Evolutionary conservation across 2,888 invertebrate genomes (phyloP), one percentile per base, ranked within the genome.

Genomic region (Archips xylosteana): DNA sequence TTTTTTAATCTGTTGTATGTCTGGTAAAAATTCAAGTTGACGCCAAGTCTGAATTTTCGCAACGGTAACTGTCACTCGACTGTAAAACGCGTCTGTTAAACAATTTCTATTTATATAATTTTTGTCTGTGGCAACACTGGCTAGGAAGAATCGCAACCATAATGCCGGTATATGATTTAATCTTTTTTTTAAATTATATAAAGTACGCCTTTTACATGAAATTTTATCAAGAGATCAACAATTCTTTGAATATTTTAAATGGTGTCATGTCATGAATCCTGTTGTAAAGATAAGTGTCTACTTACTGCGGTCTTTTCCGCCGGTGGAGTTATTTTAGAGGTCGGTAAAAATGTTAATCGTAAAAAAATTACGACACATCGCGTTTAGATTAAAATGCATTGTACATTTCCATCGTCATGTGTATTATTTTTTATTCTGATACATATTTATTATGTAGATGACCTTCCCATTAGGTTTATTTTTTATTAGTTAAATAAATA

Each of bases 401-500:
- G 72, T 72, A 67, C 51, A 72, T 72, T 72, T n/a, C 23, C 47
- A 51, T 65, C 23, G 45, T 67, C 36, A n/a, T 72, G 59, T 71
- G 60, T 15, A 39, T 51, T 71, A 23, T 71, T 39, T 54, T 54
- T n/a, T 54, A 54, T 54, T 49, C 13, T 47, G 34, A 39, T 54
- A 67, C 49, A 51, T 60, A 65, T 51, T 51, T 66, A 47, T 39
- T 54, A 62, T 57, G 34, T 61, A 72, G 67, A 73, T 1, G 23
- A 71, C 39, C 68, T 73, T 73, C 63, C 72, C 68, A 67, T 62
- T 72, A 59, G 63, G 49, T 57, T 67, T 54, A 13, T n/a, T 73
- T 59, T 63, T 36, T 60, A 60, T 54, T 60, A 39, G 4, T 57
- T 32, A 3, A 10, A 54, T 32, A 3, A 10, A 54, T 54, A 5